Evolutionary conservation across 2,797 vertebrate genomes (phyloP).

Genomic region (Masticophis lateralis): DNA sequence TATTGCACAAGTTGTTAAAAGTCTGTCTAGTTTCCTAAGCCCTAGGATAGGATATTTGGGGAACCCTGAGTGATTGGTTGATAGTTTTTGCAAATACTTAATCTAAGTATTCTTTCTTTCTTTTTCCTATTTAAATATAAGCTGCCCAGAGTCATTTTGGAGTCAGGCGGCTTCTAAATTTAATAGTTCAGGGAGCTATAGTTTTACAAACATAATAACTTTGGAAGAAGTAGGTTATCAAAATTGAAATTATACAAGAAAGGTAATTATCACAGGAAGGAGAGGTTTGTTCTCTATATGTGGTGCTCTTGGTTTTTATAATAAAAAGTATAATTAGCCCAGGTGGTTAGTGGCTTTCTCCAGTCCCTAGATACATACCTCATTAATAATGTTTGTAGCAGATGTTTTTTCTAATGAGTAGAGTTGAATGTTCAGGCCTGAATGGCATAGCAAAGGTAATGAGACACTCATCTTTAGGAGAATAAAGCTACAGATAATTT

Average conservation of each 20-base stretch:
- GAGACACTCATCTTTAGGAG: conserved; percentile 47
- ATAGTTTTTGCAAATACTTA: background rate
- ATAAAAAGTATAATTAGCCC: conserved; percentile 57
- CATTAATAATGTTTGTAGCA: conserved; percentile 69
- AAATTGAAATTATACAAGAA: conserved; percentile 23
- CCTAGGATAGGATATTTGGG: background rate
- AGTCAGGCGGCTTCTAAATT: background rate
- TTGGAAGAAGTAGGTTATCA: conserved; percentile 10
- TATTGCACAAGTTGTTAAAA: background rate
- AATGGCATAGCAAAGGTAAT: conserved; percentile 57
- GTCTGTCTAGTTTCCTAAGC: background rate
- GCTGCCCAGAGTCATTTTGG: background rate
- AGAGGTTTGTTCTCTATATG: conserved; percentile 35
- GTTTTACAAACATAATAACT: conserved; percentile 31
- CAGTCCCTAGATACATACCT: conserved; percentile 59
- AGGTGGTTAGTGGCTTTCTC: conserved; percentile 64
- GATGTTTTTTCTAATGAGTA: conserved; percentile 71
- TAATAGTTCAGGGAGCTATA: background rate
- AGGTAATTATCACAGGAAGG: conserved; percentile 31
- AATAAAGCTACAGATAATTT: conserved; percentile 50
- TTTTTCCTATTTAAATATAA: background rate
- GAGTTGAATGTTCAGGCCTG: conserved; percentile 65
- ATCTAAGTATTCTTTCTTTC: background rate
- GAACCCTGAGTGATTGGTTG: background rate
- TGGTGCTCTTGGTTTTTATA: conserved; percentile 37